Percentiles rank a stretch among this genome's conserved stretches.
Conservation (phyloP, 2,113 vertebrate genomes). For the Microtus richardsoni region DNA sequence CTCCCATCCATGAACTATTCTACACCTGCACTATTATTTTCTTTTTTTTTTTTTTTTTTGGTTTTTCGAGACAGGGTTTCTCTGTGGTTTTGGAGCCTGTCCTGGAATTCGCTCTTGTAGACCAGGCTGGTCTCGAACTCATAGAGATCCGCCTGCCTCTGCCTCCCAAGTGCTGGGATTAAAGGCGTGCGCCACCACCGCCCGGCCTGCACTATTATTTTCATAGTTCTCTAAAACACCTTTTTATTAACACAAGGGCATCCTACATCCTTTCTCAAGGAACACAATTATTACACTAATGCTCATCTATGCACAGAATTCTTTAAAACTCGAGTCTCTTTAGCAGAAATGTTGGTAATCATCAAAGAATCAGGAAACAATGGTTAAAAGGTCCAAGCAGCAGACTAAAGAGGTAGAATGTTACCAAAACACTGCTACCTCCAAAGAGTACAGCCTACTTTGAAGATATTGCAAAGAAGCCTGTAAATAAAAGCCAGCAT, state of each 20-base stretch:
- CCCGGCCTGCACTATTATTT: no score
- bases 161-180: no score
- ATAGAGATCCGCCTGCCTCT: no score
- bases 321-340: neutral
- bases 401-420: neutral
- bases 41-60: no score
- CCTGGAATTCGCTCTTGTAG: no score
- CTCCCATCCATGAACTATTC: neutral
- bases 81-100: no score
- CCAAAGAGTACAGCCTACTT: neutral
- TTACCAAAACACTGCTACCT: neutral
- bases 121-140: no score
- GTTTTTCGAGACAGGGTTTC: no score
- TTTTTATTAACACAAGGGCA: neutral
- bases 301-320: neutral
- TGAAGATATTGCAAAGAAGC: neutral
- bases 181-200: no score
- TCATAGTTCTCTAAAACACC: neutral
- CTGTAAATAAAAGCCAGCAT: neutral
- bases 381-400: neutral
- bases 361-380: slow-evolving; percentile 33
- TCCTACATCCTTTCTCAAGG: neutral
- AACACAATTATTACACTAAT: neutral
- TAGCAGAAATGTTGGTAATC: neutral
- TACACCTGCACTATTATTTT: neutral